A percentile compares a stretch with the other conserved stretches of the same genome.
Evolutionary conservation across 30 jellyfish, hydroid and myxozoan genomes (phyloP).

Genomic region (Clytia hemisphaerica): DNA sequence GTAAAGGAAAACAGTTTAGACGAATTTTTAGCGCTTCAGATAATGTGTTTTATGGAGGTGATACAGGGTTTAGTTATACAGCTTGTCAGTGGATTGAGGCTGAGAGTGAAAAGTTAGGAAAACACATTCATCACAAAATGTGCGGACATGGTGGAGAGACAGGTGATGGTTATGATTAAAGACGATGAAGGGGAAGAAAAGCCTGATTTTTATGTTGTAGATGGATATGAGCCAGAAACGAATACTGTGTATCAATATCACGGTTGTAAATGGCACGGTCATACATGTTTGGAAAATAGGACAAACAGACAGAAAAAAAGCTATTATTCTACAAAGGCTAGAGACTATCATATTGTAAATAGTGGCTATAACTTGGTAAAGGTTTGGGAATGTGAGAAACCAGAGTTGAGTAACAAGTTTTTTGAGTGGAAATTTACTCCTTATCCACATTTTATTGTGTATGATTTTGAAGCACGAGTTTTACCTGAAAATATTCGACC

Average conservation of each 20-base stretch:
- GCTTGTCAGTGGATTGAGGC: too few species aligned
- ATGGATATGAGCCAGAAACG: slow-evolving; percentile 12
- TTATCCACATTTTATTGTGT: slow-evolving; percentile 26
- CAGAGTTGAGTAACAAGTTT: neutral
- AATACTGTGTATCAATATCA: slow-evolving; percentile 16
- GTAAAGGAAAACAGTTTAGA: neutral
- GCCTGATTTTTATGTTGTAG: too few species aligned
- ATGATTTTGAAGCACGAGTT: slow-evolving; percentile 16
- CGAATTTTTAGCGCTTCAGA: neutral
- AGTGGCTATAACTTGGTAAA: slow-evolving; percentile 12
- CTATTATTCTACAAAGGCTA: neutral
- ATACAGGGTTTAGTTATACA: too few species aligned
- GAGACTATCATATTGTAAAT: neutral
- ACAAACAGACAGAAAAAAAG: neutral
- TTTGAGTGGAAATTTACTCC: slow-evolving; percentile 21
- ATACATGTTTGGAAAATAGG: slow-evolving; percentile 16
- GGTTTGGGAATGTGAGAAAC: slow-evolving; percentile 28
- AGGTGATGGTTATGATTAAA: too few species aligned
- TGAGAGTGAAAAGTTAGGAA: too few species aligned
- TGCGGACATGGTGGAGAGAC: too few species aligned
- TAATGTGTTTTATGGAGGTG: too few species aligned
- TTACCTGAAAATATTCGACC: neutral
- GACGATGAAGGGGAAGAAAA: too few species aligned
- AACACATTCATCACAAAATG: too few species aligned
- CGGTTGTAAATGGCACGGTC: slow-evolving; percentile 35